These are phyloP conservation scores for Clarias macrocephalus DNA, from an alignment of 2,113 vertebrate genomes.

Conservation along the genomic window DNA sequence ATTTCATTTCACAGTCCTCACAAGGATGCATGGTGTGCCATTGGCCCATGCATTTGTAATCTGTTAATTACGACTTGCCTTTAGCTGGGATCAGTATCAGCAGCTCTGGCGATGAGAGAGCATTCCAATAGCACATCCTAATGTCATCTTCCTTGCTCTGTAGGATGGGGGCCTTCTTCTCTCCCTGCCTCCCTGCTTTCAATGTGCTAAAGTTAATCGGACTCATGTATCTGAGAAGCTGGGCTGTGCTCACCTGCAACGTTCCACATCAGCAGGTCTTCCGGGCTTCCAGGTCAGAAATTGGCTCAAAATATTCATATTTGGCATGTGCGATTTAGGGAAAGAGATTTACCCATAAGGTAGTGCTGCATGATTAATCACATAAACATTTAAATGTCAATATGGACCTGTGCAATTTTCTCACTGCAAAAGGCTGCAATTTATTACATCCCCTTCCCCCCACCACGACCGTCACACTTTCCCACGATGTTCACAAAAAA, in stretches of 20 bases:
- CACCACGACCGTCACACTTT: too few relatives aligned
- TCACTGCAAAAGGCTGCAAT: too few relatives aligned
- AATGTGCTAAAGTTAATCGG: conserved; percentile 95
- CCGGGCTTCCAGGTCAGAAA: conserved; percentile 89
- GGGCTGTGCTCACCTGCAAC: conserved; percentile 97
- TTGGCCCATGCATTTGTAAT: conserved; percentile 35
- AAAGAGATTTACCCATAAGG: background rate
- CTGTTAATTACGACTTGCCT: conserved; percentile 22
- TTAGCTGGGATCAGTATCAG: background rate
- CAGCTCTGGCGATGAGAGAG: background rate
- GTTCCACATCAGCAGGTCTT: conserved; percentile 98
- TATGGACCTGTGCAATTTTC: too few relatives aligned
- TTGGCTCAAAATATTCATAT: background rate
- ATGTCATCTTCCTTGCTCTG: conserved; percentile 18
- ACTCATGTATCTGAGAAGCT: conserved; percentile 97
- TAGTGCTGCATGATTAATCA: too few relatives aligned
- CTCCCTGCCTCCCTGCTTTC: conserved; percentile 94
- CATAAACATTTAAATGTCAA: too few relatives aligned
- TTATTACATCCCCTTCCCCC: too few relatives aligned
- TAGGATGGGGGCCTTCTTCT: conserved; percentile 99
- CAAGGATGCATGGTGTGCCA: conserved; percentile 19
- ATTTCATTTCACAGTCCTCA: background rate
- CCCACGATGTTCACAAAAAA: too few relatives aligned
- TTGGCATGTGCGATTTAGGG: background rate
- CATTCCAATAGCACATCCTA: background rate